Percentiles rank a stretch among this genome's conserved stretches.
Evolutionary conservation across 2,888 invertebrate species (phyloP).

Genomic region (Amblyjoppa fuscipennis): DNA sequence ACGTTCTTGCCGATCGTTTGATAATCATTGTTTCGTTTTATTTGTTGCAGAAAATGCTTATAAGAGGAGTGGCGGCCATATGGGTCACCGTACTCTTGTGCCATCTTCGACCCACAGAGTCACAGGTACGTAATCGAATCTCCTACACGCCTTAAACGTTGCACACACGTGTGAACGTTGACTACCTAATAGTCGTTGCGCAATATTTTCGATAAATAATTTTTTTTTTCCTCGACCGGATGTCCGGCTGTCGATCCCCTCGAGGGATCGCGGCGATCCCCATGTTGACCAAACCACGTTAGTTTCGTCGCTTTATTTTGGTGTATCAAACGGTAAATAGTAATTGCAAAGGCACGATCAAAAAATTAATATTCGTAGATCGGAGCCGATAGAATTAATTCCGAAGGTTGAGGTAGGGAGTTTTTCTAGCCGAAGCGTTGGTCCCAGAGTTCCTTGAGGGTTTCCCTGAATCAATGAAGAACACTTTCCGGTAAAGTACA

Average conservation of each 20-base stretch:
- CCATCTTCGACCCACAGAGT: conserved; percentile 87
- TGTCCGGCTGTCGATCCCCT: conserved; percentile 18
- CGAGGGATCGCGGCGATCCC: conserved; percentile 40
- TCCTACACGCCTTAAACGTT: conserved; percentile 8
- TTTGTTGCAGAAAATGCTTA: conserved; percentile 90
- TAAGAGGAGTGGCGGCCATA: conserved; percentile 90
- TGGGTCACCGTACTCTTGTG: conserved; percentile 89
- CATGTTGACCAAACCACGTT: conserved; percentile 13
- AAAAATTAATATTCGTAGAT: no score
- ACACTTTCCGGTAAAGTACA: no score
- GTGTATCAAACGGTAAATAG: no score
- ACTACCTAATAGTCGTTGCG: conserved; percentile 19
- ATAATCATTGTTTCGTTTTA: conserved; percentile 80
- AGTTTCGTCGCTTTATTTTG: not conserved
- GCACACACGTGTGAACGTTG: not conserved
- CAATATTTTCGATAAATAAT: conserved; percentile 24
- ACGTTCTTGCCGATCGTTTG: not conserved
- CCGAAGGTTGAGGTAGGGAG: no score
- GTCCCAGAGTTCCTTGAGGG: no score
- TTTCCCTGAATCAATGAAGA: no score
- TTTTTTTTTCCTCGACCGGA: conserved; percentile 44
- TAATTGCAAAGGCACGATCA: no score
- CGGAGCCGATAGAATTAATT: no score
- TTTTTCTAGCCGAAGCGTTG: no score
- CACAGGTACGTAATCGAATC: conserved; percentile 87